Conservation (phyloP, 2,888 invertebrate genomes). For the Amphiduros pacificus region DNA sequence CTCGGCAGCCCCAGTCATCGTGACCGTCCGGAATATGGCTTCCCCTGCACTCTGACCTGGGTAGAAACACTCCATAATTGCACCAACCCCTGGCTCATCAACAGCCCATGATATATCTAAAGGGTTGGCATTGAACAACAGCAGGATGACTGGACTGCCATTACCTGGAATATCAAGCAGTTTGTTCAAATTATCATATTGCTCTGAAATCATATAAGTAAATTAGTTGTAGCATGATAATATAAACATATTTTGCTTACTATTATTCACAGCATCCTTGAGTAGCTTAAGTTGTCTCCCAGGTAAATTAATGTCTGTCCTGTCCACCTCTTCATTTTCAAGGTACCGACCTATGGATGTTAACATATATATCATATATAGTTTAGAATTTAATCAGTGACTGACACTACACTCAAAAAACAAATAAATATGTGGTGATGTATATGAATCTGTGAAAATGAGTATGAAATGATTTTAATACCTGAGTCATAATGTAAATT, state of each 20-base stretch:
- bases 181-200: neutral
- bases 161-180: slow-evolving; percentile 12
- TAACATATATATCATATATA: neutral
- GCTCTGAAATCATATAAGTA: no score
- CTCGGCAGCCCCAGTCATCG: neutral
- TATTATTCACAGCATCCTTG: slow-evolving; percentile 34
- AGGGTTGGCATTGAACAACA: slow-evolving; percentile 32
- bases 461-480: no score
- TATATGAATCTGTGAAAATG: neutral
- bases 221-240: neutral
- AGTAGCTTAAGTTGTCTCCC: slow-evolving; percentile 43
- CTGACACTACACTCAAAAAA: no score
- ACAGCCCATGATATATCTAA: slow-evolving; percentile 19
- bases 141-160: slow-evolving; percentile 26
- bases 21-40: slow-evolving; percentile 28
- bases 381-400: no score
- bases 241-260: slow-evolving; percentile 4
- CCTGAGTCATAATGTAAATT: neutral
- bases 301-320: slow-evolving; percentile 40
- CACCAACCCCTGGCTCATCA: slow-evolving; percentile 19
- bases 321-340: slow-evolving; percentile 45
- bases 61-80: slow-evolving; percentile 34
- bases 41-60: slow-evolving; percentile 35
- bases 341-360: slow-evolving; percentile 34
- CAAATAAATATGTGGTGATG: neutral